Conservation (phyloP, 2,113 vertebrate genomes). For the Clupea harengus region DNA sequence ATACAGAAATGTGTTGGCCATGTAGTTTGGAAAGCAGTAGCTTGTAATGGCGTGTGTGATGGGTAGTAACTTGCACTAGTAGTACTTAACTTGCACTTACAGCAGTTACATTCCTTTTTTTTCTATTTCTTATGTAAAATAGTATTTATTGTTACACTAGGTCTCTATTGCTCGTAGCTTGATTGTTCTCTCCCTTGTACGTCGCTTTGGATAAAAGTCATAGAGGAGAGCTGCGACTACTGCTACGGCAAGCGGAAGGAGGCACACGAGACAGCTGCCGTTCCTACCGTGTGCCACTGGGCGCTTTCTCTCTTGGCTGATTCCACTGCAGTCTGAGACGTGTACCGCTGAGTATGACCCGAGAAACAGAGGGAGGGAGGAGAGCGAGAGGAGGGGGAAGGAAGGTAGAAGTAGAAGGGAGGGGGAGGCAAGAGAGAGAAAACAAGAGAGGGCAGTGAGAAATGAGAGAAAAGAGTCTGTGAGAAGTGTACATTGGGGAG, state of each 20-base stretch:
- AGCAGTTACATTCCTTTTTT: too few species aligned
- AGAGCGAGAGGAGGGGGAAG: constrained; percentile 1
- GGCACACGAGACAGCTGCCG: not conserved
- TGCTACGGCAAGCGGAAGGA: not conserved
- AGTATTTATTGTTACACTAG: too few species aligned
- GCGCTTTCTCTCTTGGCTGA: not conserved
- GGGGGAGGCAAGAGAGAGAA: not conserved
- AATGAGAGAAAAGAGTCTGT: not conserved
- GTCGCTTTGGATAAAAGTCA: too few species aligned
- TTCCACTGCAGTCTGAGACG: not conserved
- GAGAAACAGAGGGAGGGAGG: not conserved
- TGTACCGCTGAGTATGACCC: not conserved
- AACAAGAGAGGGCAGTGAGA: not conserved
- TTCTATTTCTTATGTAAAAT: too few species aligned
- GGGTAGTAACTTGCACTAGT: too few species aligned
- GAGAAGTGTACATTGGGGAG: not conserved
- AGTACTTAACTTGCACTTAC: too few species aligned
- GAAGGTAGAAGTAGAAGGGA: not conserved
- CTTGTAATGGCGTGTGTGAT: not conserved
- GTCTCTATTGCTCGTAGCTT: too few species aligned
- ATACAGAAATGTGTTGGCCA: too few species aligned
- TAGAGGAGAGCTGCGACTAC: too few species aligned
- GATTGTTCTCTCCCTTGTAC: too few species aligned
- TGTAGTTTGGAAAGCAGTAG: not conserved
- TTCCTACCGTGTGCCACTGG: too few species aligned